Conservation (phyloP, 2,113 vertebrate genomes). For the Antennarius striatus region DNA sequence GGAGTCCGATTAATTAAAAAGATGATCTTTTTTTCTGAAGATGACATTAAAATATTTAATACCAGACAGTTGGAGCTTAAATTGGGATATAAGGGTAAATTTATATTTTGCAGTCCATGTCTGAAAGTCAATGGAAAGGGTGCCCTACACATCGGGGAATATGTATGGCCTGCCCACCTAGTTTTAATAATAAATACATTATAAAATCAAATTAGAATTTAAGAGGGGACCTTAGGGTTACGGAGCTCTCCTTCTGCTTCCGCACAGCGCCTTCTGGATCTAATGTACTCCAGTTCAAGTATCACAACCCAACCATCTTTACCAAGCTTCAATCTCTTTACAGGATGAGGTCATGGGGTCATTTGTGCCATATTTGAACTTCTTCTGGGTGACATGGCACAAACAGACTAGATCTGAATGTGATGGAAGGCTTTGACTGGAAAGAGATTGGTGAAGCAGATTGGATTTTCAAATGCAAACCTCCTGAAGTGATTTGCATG, state of each 20-base stretch:
- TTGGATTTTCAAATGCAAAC: constrained; percentile 61
- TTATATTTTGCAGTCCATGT: not conserved
- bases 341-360: constrained; percentile 47
- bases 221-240: not conserved
- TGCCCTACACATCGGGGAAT: not conserved
- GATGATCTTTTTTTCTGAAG: too few species aligned
- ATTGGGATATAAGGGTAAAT: not conserved
- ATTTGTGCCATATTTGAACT: constrained; percentile 50
- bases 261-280: constrained; percentile 4
- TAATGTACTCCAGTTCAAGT: constrained; percentile 13
- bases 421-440: constrained; percentile 40
- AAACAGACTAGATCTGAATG: constrained; percentile 48
- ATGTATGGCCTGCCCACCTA: not conserved
- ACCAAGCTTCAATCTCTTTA: constrained; percentile 43
- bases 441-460: constrained; percentile 66
- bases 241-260: constrained; percentile 1
- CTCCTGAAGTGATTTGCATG: constrained; percentile 63
- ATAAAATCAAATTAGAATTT: not conserved
- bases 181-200: not conserved
- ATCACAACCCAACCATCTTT: constrained; percentile 31
- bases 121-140: not conserved
- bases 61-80: not conserved
- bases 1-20: too few species aligned
- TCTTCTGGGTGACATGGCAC: constrained; percentile 46
- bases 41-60: too few species aligned